Percentiles rank a stretch among this genome's conserved stretches.
These are phyloP conservation scores for Ceratina calcarata DNA, from an alignment of 1,140 invertebrate species.

Conservation along the genomic window DNA sequence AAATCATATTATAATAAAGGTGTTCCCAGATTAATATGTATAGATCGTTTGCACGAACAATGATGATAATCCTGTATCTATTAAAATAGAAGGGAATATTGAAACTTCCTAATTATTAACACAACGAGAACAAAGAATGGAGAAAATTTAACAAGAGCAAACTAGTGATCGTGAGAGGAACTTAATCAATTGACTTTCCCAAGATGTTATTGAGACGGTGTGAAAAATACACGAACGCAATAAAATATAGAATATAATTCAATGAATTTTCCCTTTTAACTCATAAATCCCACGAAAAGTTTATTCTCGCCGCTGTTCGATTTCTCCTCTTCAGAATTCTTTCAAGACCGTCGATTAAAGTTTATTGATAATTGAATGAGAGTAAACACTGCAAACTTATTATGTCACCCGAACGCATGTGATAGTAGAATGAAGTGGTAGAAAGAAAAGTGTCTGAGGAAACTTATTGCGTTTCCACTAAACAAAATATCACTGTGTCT, in stretches of 20 bases:
- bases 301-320: slow-evolving; percentile 32
- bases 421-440: too few relatives aligned
- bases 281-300: slow-evolving; percentile 63
- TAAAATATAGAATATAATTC: slow-evolving; percentile 50
- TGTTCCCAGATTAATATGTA: background rate
- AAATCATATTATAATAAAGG: too few relatives aligned
- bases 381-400: too few relatives aligned
- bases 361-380: too few relatives aligned
- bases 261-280: slow-evolving; percentile 69
- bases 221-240: slow-evolving; percentile 34
- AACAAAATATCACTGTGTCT: background rate
- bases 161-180: slow-evolving; percentile 7
- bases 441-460: too few relatives aligned
- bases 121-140: background rate
- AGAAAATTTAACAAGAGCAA: background rate
- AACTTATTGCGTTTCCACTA: background rate
- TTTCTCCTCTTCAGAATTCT: slow-evolving; percentile 14
- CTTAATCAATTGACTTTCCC: slow-evolving; percentile 4
- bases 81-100: slow-evolving; percentile 10
- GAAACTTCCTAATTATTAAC: slow-evolving; percentile 32
- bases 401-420: too few relatives aligned
- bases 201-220: slow-evolving; percentile 25
- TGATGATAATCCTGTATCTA: background rate
- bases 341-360: too few relatives aligned
- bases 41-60: background rate